Evolutionary conservation across 2,113 vertebrate species (phyloP), one percentile per base, ranked within the genome.

Genomic region (Egretta garzetta): DNA sequence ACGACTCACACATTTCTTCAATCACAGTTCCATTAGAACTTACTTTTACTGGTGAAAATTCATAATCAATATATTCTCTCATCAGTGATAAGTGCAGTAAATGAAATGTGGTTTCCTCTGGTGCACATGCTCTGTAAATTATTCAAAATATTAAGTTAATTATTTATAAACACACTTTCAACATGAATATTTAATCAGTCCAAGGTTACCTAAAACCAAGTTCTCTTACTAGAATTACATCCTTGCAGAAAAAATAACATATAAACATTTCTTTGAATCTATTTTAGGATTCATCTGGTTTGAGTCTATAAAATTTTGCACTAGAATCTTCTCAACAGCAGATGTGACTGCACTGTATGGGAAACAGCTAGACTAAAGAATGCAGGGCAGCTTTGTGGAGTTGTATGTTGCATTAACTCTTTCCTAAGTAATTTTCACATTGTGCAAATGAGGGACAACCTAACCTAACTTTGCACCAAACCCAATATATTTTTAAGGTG

Each of bases 51-150:
- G 92, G 96, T 86, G 99, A 99, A 98, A 99, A 99, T 98, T 99
- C 99, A 95, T 99, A 99, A 97, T 99, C 99, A 47, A 99, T 99
- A 98, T 99, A 99, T 92, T 99, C 99, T 98, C 99, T 99, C 99
- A 99, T 99, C 96, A 99, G 98, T 75, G 99, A 99, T 93, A 99
- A 98, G 93, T 99, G 99, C 83, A 99, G 98, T 89, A 99, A 98
- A 97, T 99, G 99, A 98, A 99, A 99, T 0, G 99, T 99, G 2
- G 99, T 99, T 98, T 99, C 99, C 97, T 99, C 99, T 95, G 99
- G 99, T 67, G 99, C 99, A 9, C 99, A 99, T 59, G 99, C 99
- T 97, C 99, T 99, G 92, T 43, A 98, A 96, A 91, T 98, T 50
- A 96, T 93, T 96, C 45, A 96, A 89, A 98, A 43, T 32, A 86